phyloP scores from a whole-genome alignment of 2,888 invertebrate species.

The Stenolophus ochropezus region DNA sequence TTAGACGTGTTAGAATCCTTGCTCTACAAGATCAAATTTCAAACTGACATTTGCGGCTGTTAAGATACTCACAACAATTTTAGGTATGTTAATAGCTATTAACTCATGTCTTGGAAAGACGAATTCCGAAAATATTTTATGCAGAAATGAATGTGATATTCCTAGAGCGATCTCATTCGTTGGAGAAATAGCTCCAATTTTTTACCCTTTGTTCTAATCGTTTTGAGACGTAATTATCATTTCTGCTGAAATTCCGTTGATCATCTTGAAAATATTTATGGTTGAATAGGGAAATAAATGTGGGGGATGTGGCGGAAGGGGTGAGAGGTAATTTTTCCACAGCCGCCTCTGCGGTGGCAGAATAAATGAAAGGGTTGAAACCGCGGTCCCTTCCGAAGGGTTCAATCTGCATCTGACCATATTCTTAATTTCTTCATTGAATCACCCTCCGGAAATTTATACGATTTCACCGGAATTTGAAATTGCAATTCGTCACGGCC shows the following conservation, averaged over 20 bases:
- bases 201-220: conserved; percentile 46
- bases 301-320: neutral
- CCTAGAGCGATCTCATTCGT: too few species aligned
- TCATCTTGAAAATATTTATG: neutral
- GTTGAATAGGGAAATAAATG: neutral
- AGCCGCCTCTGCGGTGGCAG: neutral
- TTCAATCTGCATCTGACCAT: neutral
- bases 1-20: too few species aligned
- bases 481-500: neutral
- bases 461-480: neutral
- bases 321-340: neutral
- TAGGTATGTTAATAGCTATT: too few species aligned
- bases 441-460: neutral
- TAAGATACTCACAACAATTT: too few species aligned
- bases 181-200: conserved; percentile 53
- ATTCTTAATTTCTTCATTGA: neutral
- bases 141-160: too few species aligned
- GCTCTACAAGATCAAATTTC: too few species aligned
- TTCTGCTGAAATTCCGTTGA: neutral
- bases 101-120: too few species aligned
- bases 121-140: too few species aligned
- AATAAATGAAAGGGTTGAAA: conserved; percentile 24
- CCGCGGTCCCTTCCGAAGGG: neutral
- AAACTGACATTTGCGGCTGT: too few species aligned
- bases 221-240: conserved; percentile 8